Percentiles rank a stretch among this genome's conserved stretches.
Conservation (phyloP, 2,797 vertebrate species). For the Rhodeus uyekii region DNA sequence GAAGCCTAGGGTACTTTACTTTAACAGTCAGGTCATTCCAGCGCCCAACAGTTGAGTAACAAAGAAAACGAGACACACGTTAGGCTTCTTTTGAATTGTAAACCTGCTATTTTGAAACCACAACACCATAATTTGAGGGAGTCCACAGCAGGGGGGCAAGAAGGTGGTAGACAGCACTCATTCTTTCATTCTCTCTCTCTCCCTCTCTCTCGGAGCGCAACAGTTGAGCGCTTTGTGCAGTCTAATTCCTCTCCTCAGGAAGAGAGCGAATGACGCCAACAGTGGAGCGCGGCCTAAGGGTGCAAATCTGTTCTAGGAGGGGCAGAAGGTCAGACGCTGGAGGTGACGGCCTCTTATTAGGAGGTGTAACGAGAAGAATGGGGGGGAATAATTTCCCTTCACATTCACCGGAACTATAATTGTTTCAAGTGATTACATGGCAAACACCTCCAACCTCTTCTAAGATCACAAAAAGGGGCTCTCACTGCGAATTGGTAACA, state of each 20-base stretch:
- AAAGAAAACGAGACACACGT: background rate
- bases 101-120: slow-evolving; percentile 3
- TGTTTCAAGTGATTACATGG: slow-evolving; percentile 31
- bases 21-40: background rate
- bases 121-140: background rate
- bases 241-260: slow-evolving; percentile 6
- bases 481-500: slow-evolving; percentile 5
- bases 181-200: no score
- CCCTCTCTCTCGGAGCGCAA: background rate
- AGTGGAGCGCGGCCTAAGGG: background rate
- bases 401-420: slow-evolving; percentile 1
- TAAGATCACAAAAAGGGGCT: slow-evolving; percentile 26
- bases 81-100: background rate
- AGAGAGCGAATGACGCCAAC: slow-evolving; percentile 14
- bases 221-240: background rate
- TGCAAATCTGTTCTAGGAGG: slow-evolving; percentile 25
- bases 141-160: background rate
- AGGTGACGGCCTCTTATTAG: slow-evolving; percentile 31
- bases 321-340: slow-evolving; percentile 24
- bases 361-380: background rate
- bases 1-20: background rate
- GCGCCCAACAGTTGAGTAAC: background rate
- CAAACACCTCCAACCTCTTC: slow-evolving; percentile 11
- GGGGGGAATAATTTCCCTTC: background rate
- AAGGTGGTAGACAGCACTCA: background rate